Evolutionary conservation across 2,113 vertebrate genomes (phyloP).

Genomic region (Marmota monax): DNA sequence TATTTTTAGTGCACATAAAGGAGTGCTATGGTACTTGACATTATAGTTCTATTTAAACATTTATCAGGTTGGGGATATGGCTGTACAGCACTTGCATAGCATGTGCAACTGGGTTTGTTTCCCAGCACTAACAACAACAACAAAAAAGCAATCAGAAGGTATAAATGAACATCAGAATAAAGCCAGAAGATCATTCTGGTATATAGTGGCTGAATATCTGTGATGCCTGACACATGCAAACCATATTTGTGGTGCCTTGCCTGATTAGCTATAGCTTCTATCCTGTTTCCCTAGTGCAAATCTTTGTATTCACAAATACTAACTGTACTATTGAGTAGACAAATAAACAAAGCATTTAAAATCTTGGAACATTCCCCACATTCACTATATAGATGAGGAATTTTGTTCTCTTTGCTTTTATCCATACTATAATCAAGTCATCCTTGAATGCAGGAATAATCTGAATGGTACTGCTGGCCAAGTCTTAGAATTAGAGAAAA

Average conservation of each 20-base stretch:
- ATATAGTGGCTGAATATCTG: neutral
- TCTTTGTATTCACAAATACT: neutral
- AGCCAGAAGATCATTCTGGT: neutral
- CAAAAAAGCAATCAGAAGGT: neutral
- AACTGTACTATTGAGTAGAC: neutral
- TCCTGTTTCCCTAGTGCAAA: neutral
- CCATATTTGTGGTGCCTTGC: neutral
- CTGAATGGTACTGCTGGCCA: neutral
- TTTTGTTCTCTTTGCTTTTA: slow-evolving; percentile 1
- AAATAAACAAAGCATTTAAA: slow-evolving; percentile 15
- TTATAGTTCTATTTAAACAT: neutral
- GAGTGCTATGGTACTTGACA: neutral
- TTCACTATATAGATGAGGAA: neutral
- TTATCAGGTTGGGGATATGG: neutral
- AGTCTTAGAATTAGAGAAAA: neutral
- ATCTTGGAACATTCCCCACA: neutral
- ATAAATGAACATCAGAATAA: neutral
- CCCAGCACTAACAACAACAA: neutral
- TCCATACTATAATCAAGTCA: neutral
- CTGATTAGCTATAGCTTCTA: neutral
- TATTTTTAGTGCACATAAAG: neutral
- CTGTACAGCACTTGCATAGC: neutral
- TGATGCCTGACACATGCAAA: neutral
- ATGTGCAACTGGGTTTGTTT: neutral
- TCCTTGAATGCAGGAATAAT: neutral